Conservation (phyloP, 1,140 invertebrate genomes). For the Caenorhabditis briggsae region DNA sequence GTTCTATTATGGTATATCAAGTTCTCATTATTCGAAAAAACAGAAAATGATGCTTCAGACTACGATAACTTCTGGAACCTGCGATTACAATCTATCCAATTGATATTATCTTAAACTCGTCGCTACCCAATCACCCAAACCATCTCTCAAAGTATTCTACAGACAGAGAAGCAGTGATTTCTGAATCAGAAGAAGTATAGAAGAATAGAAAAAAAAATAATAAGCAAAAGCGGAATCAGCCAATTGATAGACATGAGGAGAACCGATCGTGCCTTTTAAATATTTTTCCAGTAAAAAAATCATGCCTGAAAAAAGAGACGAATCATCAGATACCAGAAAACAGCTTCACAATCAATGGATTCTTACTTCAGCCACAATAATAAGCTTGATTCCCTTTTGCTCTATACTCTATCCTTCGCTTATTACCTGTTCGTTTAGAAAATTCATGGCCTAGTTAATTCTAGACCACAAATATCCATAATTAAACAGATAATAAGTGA, state of each 20-base stretch:
- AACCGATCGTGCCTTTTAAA: too few relatives aligned
- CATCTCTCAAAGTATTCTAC: slow-evolving; percentile 1
- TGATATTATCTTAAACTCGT: too few relatives aligned
- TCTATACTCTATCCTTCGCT: neutral
- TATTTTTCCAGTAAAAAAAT: too few relatives aligned
- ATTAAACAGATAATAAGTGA: neutral
- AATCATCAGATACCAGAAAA: neutral
- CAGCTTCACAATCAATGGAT: slow-evolving; percentile 16
- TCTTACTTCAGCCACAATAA: neutral
- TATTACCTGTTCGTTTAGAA: neutral
- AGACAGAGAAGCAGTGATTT: neutral
- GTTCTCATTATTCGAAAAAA: too few relatives aligned
- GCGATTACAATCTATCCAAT: too few relatives aligned
- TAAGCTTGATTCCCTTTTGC: slow-evolving; percentile 20
- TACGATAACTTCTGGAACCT: too few relatives aligned
- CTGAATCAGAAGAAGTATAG: neutral
- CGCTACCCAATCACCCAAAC: neutral
- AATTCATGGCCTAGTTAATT: neutral
- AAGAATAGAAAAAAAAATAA: neutral
- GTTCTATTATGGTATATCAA: too few relatives aligned
- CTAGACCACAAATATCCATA: neutral
- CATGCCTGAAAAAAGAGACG: too few relatives aligned
- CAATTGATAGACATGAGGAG: too few relatives aligned
- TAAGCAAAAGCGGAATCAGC: neutral
- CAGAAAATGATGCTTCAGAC: too few relatives aligned